Conservation (phyloP, 2,797 vertebrate species). For the Pteropus rufus region DNA sequence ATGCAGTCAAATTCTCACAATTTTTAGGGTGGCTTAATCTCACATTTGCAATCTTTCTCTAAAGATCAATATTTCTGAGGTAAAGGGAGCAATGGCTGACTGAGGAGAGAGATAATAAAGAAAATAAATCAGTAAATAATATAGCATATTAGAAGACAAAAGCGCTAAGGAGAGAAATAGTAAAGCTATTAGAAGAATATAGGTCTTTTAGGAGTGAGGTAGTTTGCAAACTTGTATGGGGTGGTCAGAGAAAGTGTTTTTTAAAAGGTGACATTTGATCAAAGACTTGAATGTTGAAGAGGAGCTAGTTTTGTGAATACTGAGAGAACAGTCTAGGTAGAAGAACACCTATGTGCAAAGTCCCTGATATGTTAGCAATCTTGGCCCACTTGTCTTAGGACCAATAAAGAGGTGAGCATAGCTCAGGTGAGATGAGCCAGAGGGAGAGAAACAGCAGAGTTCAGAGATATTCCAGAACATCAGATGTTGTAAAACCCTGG, state of each 20-base stretch:
- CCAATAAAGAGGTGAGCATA: not conserved
- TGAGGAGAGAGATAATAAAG: not conserved
- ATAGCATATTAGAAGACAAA: not conserved
- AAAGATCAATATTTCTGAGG: not conserved
- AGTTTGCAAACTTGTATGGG: not conserved
- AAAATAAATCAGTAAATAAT: not conserved
- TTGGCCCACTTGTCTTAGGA: rapidly evolving
- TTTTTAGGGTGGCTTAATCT: not conserved
- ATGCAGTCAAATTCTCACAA: not conserved
- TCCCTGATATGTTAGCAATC: not conserved
- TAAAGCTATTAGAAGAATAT: not conserved
- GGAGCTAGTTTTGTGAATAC: not conserved
- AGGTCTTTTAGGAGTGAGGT: not conserved
- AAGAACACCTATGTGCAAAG: not conserved
- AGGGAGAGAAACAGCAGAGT: not conserved
- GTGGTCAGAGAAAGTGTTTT: not conserved
- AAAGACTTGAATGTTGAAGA: not conserved
- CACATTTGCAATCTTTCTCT: not conserved
- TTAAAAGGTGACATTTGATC: not conserved
- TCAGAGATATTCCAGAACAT: not conserved
- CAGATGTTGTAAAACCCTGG: rapidly evolving
- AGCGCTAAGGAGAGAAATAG: not conserved
- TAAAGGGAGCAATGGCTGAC: not conserved
- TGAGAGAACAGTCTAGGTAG: not conserved
- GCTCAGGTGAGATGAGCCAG: too few species aligned